phyloP scores from a whole-genome alignment of 2,888 invertebrate genomes.

The Apamea monoglypha region DNA sequence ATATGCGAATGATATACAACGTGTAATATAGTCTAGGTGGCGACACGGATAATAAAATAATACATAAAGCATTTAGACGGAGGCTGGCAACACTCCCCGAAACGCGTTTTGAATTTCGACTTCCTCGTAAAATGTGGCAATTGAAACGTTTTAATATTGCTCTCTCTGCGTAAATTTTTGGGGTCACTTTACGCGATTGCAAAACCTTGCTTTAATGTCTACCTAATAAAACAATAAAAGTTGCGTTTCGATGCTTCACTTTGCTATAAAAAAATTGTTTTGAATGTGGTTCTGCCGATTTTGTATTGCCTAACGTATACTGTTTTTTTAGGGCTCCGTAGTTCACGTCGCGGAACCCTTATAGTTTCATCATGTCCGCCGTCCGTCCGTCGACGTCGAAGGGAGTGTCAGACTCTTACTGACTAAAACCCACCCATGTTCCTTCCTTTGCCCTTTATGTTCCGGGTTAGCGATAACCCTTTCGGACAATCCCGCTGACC shows the following conservation, averaged over 20 bases:
- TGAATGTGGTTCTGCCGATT: background rate
- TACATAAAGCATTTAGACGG: slow-evolving; percentile 77
- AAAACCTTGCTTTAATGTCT: slow-evolving; percentile 61
- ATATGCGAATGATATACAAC: slow-evolving; percentile 67
- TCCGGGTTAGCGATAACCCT: no score
- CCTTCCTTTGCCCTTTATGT: no score
- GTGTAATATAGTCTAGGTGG: slow-evolving; percentile 72
- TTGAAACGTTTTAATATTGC: slow-evolving; percentile 76
- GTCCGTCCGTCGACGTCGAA: no score
- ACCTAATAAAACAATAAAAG: slow-evolving; percentile 62
- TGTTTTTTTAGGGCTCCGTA: background rate
- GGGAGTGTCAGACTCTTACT: no score
- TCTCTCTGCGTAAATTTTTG: slow-evolving; percentile 70
- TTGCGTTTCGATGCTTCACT: slow-evolving; percentile 30
- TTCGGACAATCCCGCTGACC: no score
- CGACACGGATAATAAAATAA: slow-evolving; percentile 77
- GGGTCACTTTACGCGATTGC: slow-evolving; percentile 64
- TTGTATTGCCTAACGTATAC: background rate
- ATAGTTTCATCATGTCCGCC: no score
- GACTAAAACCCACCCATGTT: no score
- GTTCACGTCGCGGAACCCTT: no score
- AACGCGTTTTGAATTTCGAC: slow-evolving; percentile 79
- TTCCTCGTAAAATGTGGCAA: slow-evolving; percentile 77
- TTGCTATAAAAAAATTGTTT: background rate
- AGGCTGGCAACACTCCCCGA: slow-evolving; percentile 67